phyloP scores from a whole-genome alignment of 2,113 vertebrate genomes.

The Thalassarche chlororhynchos region DNA sequence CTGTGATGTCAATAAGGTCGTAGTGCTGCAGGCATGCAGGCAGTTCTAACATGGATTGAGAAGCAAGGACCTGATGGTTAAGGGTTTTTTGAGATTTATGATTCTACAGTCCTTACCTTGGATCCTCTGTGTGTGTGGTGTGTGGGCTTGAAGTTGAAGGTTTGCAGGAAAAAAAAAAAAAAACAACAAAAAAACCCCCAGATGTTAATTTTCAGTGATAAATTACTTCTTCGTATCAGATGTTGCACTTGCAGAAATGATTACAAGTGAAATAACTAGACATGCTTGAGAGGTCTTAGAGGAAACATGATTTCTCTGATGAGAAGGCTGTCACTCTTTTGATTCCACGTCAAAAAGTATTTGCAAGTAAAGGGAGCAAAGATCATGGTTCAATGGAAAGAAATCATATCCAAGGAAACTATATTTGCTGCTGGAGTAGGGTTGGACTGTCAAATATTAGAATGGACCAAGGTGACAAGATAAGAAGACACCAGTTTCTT shows the following conservation, averaged over 20 bases:
- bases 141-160: neutral
- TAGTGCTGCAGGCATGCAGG: too few relatives aligned
- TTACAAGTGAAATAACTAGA: neutral
- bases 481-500: neutral
- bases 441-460: neutral
- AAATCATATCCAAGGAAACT: neutral
- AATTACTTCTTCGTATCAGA: neutral
- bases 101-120: neutral
- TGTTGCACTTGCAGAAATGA: neutral
- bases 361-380: neutral
- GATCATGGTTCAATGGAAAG: neutral
- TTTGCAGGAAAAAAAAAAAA: neutral
- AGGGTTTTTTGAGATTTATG: neutral
- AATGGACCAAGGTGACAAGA: neutral
- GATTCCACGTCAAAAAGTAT: neutral
- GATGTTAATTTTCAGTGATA: neutral
- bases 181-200: rapidly evolving
- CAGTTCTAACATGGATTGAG: neutral
- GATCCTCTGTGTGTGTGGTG: neutral
- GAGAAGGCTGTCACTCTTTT: neutral
- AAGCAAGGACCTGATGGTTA: neutral
- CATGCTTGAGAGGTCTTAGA: neutral
- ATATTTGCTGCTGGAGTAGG: neutral
- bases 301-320: neutral
- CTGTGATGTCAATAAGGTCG: too few relatives aligned